Conservation (phyloP, 2,113 vertebrate genomes). For the Neopipo cinnamomea region DNA sequence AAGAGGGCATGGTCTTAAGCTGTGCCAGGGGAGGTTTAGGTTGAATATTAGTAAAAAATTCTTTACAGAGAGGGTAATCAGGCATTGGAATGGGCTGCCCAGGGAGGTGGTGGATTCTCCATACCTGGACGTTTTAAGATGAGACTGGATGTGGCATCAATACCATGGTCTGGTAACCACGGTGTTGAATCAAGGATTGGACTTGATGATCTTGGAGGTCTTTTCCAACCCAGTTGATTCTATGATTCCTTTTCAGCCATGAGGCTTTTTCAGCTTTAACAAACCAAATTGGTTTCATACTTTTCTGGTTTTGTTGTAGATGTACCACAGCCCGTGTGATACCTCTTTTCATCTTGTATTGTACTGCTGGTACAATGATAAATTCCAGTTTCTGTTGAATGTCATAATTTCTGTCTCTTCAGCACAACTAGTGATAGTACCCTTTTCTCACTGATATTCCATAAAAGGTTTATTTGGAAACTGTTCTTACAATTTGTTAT, state of each 20-base stretch:
- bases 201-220: too few species aligned
- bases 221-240: too few species aligned
- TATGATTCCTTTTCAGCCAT: not conserved
- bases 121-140: too few species aligned
- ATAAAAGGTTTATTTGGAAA: not conserved
- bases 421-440: not conserved
- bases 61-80: too few species aligned
- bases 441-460: not conserved
- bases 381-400: conserved; percentile 10
- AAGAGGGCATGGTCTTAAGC: too few species aligned
- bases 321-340: not conserved
- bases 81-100: too few species aligned
- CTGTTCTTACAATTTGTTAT: not conserved
- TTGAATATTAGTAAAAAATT: too few species aligned
- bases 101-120: too few species aligned
- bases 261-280: not conserved
- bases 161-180: too few species aligned
- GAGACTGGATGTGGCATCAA: too few species aligned
- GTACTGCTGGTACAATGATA: not conserved
- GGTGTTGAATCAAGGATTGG: too few species aligned
- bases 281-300: not conserved
- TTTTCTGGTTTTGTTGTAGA: not conserved
- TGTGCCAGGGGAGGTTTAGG: too few species aligned
- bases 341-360: not conserved
- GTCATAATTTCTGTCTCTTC: not conserved